These are phyloP conservation scores for Heliothis peltigera DNA, from an alignment of 2,888 invertebrate genomes.

Conservation along the genomic window DNA sequence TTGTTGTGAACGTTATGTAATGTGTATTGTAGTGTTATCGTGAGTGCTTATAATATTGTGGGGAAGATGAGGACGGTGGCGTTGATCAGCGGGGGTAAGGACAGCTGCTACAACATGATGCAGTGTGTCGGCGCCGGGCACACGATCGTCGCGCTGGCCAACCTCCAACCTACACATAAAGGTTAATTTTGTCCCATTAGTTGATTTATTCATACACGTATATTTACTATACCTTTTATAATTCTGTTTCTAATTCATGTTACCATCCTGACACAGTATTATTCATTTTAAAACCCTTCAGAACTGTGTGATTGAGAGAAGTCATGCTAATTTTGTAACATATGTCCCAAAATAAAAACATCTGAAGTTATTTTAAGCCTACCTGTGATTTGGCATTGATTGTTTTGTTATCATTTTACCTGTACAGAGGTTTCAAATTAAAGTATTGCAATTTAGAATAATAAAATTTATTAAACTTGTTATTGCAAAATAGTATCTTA, in stretches of 20 bases:
- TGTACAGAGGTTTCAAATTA: slow-evolving; percentile 23
- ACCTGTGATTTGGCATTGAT: slow-evolving; percentile 49
- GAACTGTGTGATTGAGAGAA: slow-evolving; percentile 26
- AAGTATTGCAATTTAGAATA: background rate
- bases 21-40: slow-evolving; percentile 73
- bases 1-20: slow-evolving; percentile 87
- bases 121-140: slow-evolving; percentile 99
- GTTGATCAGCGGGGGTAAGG: slow-evolving; percentile 99
- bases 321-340: slow-evolving; percentile 32
- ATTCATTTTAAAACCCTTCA: slow-evolving; percentile 3
- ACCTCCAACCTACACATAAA: slow-evolving; percentile 96
- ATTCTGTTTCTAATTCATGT: slow-evolving; percentile 28
- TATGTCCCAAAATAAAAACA: slow-evolving; percentile 54
- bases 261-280: background rate
- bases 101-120: slow-evolving; percentile 99
- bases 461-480: background rate
- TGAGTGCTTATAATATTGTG: slow-evolving; percentile 72
- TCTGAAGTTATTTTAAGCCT: slow-evolving; percentile 49
- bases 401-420: slow-evolving; percentile 35
- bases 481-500: background rate
- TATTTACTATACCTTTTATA: slow-evolving; percentile 36
- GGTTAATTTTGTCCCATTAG: slow-evolving; percentile 86
- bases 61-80: slow-evolving; percentile 95
- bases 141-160: slow-evolving; percentile 98
- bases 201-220: slow-evolving; percentile 61